These are phyloP conservation scores for Acronicta leporina DNA, from an alignment of 2,888 invertebrate genomes.

Conservation along the genomic window DNA sequence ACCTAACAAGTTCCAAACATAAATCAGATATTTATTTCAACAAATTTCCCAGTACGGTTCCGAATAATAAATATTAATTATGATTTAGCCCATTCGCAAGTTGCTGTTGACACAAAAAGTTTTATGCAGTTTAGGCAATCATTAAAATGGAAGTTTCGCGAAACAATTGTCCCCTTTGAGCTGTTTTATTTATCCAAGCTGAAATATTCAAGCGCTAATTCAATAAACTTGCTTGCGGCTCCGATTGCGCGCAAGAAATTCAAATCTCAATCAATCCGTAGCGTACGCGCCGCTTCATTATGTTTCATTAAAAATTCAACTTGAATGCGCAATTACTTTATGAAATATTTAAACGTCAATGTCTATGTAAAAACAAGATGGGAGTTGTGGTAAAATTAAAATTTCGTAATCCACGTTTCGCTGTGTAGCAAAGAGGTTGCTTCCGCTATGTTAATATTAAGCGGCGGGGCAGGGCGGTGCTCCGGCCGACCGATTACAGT, in stretches of 20 bases:
- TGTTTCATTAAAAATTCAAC: constrained; percentile 86
- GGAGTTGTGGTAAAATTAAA: constrained; percentile 82
- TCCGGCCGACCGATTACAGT: constrained; percentile 80
- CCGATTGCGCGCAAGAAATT: constrained; percentile 83
- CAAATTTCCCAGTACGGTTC: constrained; percentile 22
- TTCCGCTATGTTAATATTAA: constrained; percentile 85
- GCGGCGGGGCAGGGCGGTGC: constrained; percentile 65
- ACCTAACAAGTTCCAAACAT: background rate
- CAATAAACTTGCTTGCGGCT: constrained; percentile 74
- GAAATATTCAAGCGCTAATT: constrained; percentile 83
- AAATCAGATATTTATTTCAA: constrained; percentile 16
- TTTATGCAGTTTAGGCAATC: constrained; percentile 64
- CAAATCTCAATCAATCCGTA: constrained; percentile 85
- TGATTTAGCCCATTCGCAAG: constrained; percentile 49
- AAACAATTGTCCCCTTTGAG: constrained; percentile 66
- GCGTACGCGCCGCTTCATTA: constrained; percentile 77
- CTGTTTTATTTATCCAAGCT: constrained; percentile 77
- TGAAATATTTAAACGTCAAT: constrained; percentile 84
- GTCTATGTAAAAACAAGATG: constrained; percentile 80
- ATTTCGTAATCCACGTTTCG: constrained; percentile 79
- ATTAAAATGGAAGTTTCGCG: constrained; percentile 57
- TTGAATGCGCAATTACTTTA: constrained; percentile 83
- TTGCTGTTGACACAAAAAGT: constrained; percentile 67
- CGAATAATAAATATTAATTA: constrained; percentile 38
- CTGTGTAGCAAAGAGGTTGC: constrained; percentile 76